phyloP scores from a whole-genome alignment of 2,797 vertebrate species.

The Menidia menidia region DNA sequence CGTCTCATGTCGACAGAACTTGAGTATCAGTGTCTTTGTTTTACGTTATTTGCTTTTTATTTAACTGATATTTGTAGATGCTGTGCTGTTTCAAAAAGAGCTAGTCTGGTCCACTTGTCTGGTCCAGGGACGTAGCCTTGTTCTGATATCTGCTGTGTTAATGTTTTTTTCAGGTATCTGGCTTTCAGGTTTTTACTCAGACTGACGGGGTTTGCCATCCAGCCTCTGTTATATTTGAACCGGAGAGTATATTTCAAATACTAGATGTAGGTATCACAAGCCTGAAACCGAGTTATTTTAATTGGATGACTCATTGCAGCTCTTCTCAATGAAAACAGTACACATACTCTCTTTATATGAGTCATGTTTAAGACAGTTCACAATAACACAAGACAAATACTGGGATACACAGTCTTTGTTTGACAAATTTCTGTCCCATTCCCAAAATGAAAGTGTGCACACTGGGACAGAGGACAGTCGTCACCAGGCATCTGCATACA shows the following conservation, averaged over 20 bases:
- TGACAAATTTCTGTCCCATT: conserved; percentile 41
- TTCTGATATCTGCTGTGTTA: conserved; percentile 11
- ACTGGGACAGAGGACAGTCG: conserved; percentile 47
- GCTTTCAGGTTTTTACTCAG: neutral
- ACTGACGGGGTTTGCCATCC: neutral
- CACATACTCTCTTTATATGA: conserved; percentile 61
- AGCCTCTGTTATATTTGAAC: neutral
- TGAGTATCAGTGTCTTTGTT: neutral
- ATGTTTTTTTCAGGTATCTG: conserved; percentile 9
- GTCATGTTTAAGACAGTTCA: conserved; percentile 75
- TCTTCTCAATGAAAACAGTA: conserved; percentile 53
- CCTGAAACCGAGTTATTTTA: conserved; percentile 9
- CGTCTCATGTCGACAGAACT: conserved; percentile 5
- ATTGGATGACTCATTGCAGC: conserved; percentile 21
- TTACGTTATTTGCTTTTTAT: neutral
- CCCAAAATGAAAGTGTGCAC: conserved; percentile 43
- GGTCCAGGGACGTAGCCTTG: neutral
- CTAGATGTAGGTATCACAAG: neutral
- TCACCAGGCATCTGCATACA: conserved; percentile 34
- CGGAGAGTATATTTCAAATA: neutral
- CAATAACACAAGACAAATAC: conserved; percentile 70
- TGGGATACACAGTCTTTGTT: conserved; percentile 54
- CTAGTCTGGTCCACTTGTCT: neutral
- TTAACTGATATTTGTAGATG: conserved; percentile 6
- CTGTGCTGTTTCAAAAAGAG: neutral